These are phyloP conservation scores for Sesamia nonagrioides DNA, from an alignment of 1,140 invertebrate species.

Conservation along the genomic window DNA sequence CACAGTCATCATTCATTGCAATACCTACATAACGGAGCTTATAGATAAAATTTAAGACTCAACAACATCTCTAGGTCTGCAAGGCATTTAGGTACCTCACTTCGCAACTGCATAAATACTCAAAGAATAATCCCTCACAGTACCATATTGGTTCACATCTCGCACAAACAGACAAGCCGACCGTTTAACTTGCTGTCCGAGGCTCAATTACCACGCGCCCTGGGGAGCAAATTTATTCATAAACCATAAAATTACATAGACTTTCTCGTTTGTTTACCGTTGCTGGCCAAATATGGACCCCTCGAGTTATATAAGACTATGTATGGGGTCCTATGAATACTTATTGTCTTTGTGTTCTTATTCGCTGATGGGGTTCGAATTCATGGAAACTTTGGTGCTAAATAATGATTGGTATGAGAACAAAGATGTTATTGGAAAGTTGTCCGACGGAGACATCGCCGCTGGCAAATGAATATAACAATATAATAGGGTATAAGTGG, in stretches of 20 bases:
- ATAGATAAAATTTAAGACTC: too few species aligned
- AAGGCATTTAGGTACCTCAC: background rate
- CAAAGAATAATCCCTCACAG: constrained; percentile 15
- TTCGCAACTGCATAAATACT: background rate
- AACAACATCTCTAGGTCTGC: too few species aligned
- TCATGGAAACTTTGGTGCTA: background rate
- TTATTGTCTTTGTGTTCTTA: constrained; percentile 8
- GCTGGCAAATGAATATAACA: too few species aligned
- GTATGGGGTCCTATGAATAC: constrained; percentile 10
- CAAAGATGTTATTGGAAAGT: background rate
- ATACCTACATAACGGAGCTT: too few species aligned
- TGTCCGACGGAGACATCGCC: too few species aligned
- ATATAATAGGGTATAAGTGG: too few species aligned
- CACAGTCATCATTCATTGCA: too few species aligned
- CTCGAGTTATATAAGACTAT: constrained; percentile 18
- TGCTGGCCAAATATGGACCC: constrained; percentile 27
- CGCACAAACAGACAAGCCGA: constrained; percentile 20
- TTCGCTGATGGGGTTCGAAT: background rate
- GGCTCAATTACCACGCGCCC: constrained; percentile 41
- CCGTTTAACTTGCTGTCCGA: constrained; percentile 46
- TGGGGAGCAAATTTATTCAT: constrained; percentile 47
- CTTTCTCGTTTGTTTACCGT: constrained; percentile 34
- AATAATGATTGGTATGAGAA: background rate
- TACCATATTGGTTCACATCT: constrained; percentile 5
- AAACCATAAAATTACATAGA: constrained; percentile 50